Evolutionary conservation across 2,888 invertebrate genomes (phyloP), one percentile per base, ranked within the genome.

Genomic region (Eupithecia tripunctaria): DNA sequence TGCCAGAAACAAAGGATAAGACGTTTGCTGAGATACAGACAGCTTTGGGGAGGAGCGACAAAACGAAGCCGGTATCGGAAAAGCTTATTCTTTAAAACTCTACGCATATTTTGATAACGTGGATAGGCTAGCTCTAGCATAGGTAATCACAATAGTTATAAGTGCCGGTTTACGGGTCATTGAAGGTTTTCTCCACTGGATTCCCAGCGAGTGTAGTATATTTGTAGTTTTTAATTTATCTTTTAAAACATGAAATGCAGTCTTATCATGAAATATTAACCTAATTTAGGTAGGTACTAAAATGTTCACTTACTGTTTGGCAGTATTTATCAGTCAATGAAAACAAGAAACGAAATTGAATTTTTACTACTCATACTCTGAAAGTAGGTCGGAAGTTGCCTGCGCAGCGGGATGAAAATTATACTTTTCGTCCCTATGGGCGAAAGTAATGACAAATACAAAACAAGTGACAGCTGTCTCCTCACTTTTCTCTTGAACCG

Each of bases 21-120:
- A 69, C 74, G 4, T 74, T 72, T n/a, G 71, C 71, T 12, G 74
- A 74, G 56, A 72, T 74, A 27, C 74, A 74, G 36, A 70, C 43
- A 7, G 72, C 74, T 56, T 72, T 74, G n/a, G 67, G 69, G 1
- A 62, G 62, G 8, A 67, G 56, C 15, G 47, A 62, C 6, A 38
- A 59, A 36, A 21, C 32, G 25, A 64, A 64, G 38, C 64, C 64
- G 21, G 36, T 36, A 15, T 64, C 64, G 21, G 38, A 64, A 38
- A 64, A 64, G 36, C 64, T 64, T 21, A 64, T 64, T 38, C 12
- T 64, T 21, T 64, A 64, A 63, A 18, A 2, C 29, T 29, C 1
- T 7, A 29, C 29, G 47, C 3, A 51, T 27, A 18, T 60, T 29
- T 29, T 8, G 18, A 18, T 2, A 60, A 60, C 18, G 21, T 7